phyloP scores from a whole-genome alignment of 2,888 invertebrate genomes.

The Sepiola atlantica region DNA sequence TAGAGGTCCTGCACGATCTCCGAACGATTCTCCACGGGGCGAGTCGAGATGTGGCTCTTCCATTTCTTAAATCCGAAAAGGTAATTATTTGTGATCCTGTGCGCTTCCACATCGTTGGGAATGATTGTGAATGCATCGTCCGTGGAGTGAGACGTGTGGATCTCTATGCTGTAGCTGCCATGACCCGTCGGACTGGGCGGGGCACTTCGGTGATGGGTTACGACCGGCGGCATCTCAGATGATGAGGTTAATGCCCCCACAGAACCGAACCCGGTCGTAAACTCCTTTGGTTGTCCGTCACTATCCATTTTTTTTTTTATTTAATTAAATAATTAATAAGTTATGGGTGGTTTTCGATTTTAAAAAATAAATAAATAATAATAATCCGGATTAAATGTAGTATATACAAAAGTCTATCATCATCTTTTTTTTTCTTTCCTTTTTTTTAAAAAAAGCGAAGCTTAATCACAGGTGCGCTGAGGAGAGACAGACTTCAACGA shows the following conservation, averaged over 20 bases:
- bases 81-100: conserved; percentile 68
- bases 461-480: background rate
- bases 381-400: background rate
- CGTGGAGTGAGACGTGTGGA: conserved; percentile 24
- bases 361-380: background rate
- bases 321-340: background rate
- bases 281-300: background rate
- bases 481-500: background rate
- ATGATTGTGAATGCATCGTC: conserved; percentile 43
- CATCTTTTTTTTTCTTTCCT: background rate
- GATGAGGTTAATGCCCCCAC: no score
- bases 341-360: no score
- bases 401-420: background rate
- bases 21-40: conserved; percentile 68
- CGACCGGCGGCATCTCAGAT: background rate
- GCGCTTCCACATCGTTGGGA: conserved; percentile 65
- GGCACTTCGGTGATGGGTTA: conserved; percentile 10
- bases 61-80: conserved; percentile 73
- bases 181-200: conserved; percentile 36
- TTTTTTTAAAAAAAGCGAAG: no score
- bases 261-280: background rate
- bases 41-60: conserved; percentile 71
- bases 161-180: background rate
- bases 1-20: conserved; percentile 70
- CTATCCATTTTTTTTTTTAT: background rate